phyloP scores from a whole-genome alignment of 2,888 invertebrate genomes.

The Tipula unca region DNA sequence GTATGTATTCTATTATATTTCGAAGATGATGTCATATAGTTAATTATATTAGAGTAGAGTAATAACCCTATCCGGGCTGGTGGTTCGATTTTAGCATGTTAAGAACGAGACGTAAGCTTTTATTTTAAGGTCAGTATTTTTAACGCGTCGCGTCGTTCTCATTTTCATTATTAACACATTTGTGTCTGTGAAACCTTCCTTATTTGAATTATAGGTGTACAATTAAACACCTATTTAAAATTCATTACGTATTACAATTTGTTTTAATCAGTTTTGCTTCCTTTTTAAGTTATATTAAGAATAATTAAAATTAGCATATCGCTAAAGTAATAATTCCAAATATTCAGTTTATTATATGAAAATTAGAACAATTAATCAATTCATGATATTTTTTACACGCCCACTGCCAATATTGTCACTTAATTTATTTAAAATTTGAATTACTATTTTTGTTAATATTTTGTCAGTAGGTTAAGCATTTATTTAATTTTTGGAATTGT shows the following conservation, averaged over 20 bases:
- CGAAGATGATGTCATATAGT: not conserved
- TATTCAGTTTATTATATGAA: not conserved
- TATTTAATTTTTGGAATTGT: too few species aligned
- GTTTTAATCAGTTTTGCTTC: not conserved
- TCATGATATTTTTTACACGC: too few species aligned
- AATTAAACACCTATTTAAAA: not conserved
- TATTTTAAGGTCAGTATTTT: not conserved
- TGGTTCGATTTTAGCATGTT: not conserved
- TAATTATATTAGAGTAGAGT: not conserved
- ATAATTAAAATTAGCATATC: not conserved
- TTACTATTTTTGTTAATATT: too few species aligned
- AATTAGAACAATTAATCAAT: not conserved
- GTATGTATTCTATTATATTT: not conserved
- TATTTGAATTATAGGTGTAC: not conserved
- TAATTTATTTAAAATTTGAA: too few species aligned
- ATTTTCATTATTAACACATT: too few species aligned
- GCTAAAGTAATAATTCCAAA: not conserved
- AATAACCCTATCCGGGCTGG: not conserved
- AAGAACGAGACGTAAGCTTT: not conserved
- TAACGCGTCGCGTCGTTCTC: too few species aligned
- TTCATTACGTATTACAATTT: not conserved
- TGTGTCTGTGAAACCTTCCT: not conserved
- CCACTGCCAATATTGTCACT: too few species aligned
- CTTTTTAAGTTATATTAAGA: not conserved
- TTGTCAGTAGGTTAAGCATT: too few species aligned